Evolutionary conservation across 2,113 vertebrate genomes (phyloP).

Genomic region (Anhinga anhinga): DNA sequence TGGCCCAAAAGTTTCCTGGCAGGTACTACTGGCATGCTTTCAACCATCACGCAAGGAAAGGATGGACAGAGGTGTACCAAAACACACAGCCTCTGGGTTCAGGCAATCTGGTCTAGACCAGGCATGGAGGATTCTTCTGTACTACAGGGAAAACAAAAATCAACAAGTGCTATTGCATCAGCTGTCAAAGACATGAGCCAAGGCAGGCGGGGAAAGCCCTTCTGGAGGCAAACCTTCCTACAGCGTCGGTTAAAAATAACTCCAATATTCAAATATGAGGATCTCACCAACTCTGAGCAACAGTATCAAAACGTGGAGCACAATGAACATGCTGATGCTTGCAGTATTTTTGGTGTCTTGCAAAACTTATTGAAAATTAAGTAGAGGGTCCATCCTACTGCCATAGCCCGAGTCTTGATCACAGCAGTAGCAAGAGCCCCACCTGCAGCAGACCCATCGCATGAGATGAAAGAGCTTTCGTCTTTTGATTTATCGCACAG

Average conservation of each 20-base stretch:
- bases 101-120: not conserved
- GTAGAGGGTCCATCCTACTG: not conserved
- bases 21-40: not conserved
- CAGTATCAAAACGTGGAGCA: rapidly evolving
- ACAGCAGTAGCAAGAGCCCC: not conserved
- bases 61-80: not conserved
- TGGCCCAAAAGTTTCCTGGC: not conserved
- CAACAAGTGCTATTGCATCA: not conserved
- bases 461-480: not conserved
- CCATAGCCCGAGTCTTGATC: not conserved
- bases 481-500: not conserved
- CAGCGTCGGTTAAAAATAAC: not conserved
- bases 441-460: not conserved
- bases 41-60: not conserved
- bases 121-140: not conserved
- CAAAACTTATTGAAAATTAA: not conserved
- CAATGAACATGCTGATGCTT: not conserved
- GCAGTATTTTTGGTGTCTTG: not conserved
- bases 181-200: not conserved
- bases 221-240: not conserved
- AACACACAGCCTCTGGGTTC: not conserved
- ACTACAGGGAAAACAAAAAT: not conserved
- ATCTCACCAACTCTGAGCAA: not conserved
- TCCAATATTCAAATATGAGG: not conserved
- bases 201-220: not conserved